Base-by-base conservation (phyloP, 2,113 vertebrate species). In the Brienomyrus longianalis region DNA sequence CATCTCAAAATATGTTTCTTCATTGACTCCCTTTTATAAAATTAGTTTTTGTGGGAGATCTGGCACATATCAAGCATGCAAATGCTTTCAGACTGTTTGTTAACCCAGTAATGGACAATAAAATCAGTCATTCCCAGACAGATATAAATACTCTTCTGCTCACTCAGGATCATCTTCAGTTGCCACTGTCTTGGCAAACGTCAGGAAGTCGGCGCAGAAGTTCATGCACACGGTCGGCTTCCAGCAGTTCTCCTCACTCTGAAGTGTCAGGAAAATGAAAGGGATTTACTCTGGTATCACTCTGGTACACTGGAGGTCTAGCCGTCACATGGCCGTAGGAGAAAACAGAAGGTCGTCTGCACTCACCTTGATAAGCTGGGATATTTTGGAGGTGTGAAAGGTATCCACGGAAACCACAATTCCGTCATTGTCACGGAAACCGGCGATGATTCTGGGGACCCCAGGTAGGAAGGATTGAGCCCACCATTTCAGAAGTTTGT, bases 401-500 rank as follows among this genome's bases (percentile, higher is more conserved):
- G 96, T 97, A 94, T 97, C 96, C 39, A 97, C 85, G 0, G 95
- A 94, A 21, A 96, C 96, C 5, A 98, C 94, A 0, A 94, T 92
- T 54, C 97, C 97, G 1, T 97, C 95, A 0, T 96, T 94, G 92
- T 97, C 96, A 74, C 97, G 96, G 92, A 98, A 98, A 23, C 98
- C 98, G 5, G 97, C 97, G 0, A 98, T 94, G 0, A 98, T 95
- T 6, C 94, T 95, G 0, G 97, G 97, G 86, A 98, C 97, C 1
- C 97, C 98, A 0, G 95, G 97, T 45, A 98, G 96, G 90, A 98
- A 98, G 0, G 97, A 98, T 95, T 98, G 98, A 3, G 97, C 97
- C 98, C 98, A 98, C 98, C 98, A 98, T 87, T 98, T 98, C 43
- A 98, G 94, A 21, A 98, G 95, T 90, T 98, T 98, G 92, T 96